phyloP scores from a whole-genome alignment of 2,797 vertebrate species.

The Bradypodion ventrale region DNA sequence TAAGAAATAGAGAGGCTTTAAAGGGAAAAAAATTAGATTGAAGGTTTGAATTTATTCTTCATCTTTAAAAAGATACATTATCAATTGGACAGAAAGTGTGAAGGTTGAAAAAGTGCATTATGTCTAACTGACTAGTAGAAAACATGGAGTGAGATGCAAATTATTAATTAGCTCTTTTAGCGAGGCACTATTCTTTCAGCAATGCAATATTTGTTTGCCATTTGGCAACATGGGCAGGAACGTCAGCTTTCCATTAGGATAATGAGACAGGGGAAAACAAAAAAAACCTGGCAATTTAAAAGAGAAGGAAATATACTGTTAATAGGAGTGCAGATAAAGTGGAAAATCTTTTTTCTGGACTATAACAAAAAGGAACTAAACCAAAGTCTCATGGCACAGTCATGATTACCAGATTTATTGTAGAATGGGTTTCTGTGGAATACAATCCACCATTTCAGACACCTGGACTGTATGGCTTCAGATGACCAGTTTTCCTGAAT shows the following conservation, averaged over 20 bases:
- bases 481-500: not conserved
- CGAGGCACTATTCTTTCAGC: conserved; percentile 41
- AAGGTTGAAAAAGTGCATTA: conserved; percentile 31
- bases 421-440: too few species aligned
- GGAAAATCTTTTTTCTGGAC: not conserved
- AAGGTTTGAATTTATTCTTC: conserved; percentile 35
- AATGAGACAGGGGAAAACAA: conserved; percentile 59
- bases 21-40: conserved; percentile 33
- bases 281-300: conserved; percentile 55
- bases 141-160: conserved; percentile 38
- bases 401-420: too few species aligned
- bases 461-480: not conserved
- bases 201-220: conserved; percentile 53
- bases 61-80: conserved; percentile 42
- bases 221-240: conserved; percentile 56
- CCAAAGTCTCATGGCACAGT: too few species aligned
- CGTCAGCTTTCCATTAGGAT: conserved; percentile 60
- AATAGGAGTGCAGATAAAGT: conserved; percentile 34
- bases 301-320: conserved; percentile 57
- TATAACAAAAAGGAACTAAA: too few species aligned
- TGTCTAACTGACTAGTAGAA: conserved; percentile 18
- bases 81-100: not conserved
- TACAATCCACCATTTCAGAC: too few species aligned
- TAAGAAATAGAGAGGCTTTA: conserved; percentile 23
- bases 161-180: conserved; percentile 56